phyloP scores from a whole-genome alignment of 2,888 invertebrate genomes.

The Eupeodes latifasciatus region DNA sequence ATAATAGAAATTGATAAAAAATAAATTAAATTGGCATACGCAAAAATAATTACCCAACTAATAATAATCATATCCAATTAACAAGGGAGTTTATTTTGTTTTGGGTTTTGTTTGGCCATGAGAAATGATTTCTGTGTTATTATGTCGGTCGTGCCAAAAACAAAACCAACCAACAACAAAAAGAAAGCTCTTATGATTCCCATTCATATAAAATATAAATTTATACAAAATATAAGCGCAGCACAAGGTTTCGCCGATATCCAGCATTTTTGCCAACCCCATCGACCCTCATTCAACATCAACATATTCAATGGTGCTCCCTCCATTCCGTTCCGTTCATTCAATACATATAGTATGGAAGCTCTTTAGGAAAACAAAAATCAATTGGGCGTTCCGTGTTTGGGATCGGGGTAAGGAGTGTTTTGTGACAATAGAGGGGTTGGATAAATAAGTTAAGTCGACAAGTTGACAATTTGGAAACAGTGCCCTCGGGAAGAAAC shows the following conservation, averaged over 20 bases:
- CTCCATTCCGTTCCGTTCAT: not conserved
- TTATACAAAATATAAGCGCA: not conserved
- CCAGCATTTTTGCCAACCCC: not conserved
- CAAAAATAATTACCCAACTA: slow-evolving; percentile 71
- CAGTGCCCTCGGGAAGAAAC: slow-evolving; percentile 55
- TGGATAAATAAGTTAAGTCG: slow-evolving; percentile 65
- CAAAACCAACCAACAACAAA: not conserved
- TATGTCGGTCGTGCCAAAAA: slow-evolving; percentile 51
- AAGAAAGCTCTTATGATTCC: not conserved
- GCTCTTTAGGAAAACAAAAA: slow-evolving; percentile 25
- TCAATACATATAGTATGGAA: not conserved
- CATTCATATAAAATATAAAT: not conserved
- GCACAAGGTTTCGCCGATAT: slow-evolving; percentile 4
- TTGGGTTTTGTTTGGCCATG: slow-evolving; percentile 40
- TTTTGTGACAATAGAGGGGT: not conserved
- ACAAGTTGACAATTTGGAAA: slow-evolving; percentile 72
- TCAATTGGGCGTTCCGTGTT: slow-evolving; percentile 27
- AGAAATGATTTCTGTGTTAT: slow-evolving; percentile 61
- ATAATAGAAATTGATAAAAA: slow-evolving; percentile 21
- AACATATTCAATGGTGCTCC: not conserved
- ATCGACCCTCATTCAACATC: slow-evolving; percentile 3
- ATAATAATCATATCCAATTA: slow-evolving; percentile 67
- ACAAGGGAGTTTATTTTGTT: slow-evolving; percentile 24
- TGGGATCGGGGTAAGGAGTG: not conserved
- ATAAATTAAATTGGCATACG: slow-evolving; percentile 59